Evolutionary conservation across 2,888 invertebrate species (phyloP).

Genomic region (Eudemis profundana): DNA sequence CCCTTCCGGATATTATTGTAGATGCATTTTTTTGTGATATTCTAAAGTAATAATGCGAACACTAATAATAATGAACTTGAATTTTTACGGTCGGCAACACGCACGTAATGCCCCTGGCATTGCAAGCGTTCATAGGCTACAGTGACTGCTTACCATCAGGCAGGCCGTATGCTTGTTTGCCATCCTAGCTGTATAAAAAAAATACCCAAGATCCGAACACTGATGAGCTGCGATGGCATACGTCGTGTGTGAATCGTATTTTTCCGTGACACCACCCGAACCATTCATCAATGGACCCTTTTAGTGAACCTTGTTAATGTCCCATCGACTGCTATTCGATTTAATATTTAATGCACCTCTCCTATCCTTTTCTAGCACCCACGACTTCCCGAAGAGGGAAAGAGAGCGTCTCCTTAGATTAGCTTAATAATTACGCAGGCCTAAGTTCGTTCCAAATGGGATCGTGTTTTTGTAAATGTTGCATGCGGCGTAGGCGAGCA

Average conservation of each 20-base stretch:
- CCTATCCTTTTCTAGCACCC: conserved; percentile 18
- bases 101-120: too few species aligned
- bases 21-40: too few species aligned
- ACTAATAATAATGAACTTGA: too few species aligned
- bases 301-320: conserved; percentile 33
- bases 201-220: neutral
- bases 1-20: too few species aligned
- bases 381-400: neutral
- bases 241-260: neutral
- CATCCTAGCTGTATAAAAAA: too few species aligned
- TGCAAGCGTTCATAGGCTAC: too few species aligned
- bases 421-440: conserved; percentile 30
- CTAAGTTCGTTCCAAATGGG: conserved; percentile 17
- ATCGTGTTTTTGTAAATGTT: conserved; percentile 10
- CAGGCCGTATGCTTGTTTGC: too few species aligned
- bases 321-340: conserved; percentile 32
- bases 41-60: too few species aligned
- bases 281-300: conserved; percentile 40
- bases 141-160: too few species aligned
- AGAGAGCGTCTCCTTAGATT: conserved; percentile 7
- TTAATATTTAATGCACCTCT: conserved; percentile 37
- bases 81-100: too few species aligned
- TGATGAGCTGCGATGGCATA: too few species aligned
- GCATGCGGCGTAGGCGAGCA: neutral
- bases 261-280: neutral